Percentiles rank a stretch among this genome's conserved stretches.
Conservation (phyloP, 2,888 invertebrate species). For the Tetanocera ferruginea region DNA sequence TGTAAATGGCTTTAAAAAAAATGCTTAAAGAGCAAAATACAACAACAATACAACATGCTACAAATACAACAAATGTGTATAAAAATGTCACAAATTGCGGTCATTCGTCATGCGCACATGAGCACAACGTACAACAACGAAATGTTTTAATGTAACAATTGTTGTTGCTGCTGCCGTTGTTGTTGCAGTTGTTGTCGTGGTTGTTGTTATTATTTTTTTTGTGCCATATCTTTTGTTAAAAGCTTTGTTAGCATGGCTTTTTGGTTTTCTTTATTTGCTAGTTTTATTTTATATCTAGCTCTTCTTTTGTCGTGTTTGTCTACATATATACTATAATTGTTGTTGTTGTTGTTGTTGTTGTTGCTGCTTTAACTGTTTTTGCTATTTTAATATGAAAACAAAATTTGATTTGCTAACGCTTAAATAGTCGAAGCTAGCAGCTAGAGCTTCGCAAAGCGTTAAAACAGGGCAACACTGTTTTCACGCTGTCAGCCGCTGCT, state of each 20-base stretch:
- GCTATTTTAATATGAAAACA: conserved; percentile 35
- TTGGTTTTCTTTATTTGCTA: conserved; percentile 23
- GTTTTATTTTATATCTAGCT: conserved; percentile 16
- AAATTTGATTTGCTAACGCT: conserved; percentile 51
- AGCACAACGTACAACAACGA: conserved; percentile 57
- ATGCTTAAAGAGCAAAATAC: too few relatives aligned
- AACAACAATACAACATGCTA: conserved; percentile 23
- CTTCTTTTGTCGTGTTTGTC: conserved; percentile 47
- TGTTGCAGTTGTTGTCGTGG: conserved; percentile 34
- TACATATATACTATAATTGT: conserved; percentile 36
- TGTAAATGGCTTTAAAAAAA: neutral
- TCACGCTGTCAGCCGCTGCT: neutral
- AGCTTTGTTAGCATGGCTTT: conserved; percentile 33
- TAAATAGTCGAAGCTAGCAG: neutral
- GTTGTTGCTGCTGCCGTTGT: conserved; percentile 18
- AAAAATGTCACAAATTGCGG: conserved; percentile 67
- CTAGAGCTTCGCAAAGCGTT: neutral
- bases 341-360: conserved; percentile 41
- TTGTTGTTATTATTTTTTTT: conserved; percentile 34
- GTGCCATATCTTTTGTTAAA: conserved; percentile 36
- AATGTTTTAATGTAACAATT: conserved; percentile 1
- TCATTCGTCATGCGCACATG: conserved; percentile 68
- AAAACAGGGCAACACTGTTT: neutral
- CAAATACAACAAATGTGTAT: conserved; percentile 39
- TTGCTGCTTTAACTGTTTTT: conserved; percentile 7